Percentiles rank a stretch among this genome's conserved stretches.
phyloP scores from a whole-genome alignment of 2,113 vertebrate species.

The Hippocampus barbouri region DNA sequence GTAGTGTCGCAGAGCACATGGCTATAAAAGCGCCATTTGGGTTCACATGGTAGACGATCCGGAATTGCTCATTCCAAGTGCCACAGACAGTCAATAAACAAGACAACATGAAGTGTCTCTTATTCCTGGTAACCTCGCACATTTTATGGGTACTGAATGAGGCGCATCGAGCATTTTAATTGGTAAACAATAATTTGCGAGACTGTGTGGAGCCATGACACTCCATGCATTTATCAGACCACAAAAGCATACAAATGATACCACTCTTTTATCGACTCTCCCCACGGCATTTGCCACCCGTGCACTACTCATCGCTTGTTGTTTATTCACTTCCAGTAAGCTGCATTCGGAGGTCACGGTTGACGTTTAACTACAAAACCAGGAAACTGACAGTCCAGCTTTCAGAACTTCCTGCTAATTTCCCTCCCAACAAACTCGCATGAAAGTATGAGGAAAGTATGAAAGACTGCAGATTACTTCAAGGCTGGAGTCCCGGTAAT shows the following conservation, averaged over 20 bases:
- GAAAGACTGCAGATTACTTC: neutral
- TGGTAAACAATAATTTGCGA: neutral
- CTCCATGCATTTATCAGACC: neutral
- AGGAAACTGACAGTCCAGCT: conserved; percentile 35
- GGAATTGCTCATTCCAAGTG: neutral
- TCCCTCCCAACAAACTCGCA: neutral
- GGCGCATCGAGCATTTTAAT: neutral
- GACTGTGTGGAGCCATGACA: neutral
- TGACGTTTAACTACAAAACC: conserved; percentile 45
- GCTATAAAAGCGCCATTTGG: neutral
- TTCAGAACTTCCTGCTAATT: neutral
- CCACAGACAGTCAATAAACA: neutral
- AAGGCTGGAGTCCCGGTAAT: neutral
- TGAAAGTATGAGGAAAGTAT: neutral
- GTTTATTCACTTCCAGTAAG: conserved; percentile 67
- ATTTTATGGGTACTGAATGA: neutral
- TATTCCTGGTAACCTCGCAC: neutral
- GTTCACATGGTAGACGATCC: neutral
- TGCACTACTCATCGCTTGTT: conserved; percentile 37
- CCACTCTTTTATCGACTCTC: neutral
- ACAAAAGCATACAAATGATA: neutral
- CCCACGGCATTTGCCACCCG: neutral
- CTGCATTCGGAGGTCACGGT: conserved; percentile 32
- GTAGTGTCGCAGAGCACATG: neutral
- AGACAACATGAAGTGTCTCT: neutral